phyloP scores from a whole-genome alignment of 2,888 invertebrate species.

The Piscicola geometra region DNA sequence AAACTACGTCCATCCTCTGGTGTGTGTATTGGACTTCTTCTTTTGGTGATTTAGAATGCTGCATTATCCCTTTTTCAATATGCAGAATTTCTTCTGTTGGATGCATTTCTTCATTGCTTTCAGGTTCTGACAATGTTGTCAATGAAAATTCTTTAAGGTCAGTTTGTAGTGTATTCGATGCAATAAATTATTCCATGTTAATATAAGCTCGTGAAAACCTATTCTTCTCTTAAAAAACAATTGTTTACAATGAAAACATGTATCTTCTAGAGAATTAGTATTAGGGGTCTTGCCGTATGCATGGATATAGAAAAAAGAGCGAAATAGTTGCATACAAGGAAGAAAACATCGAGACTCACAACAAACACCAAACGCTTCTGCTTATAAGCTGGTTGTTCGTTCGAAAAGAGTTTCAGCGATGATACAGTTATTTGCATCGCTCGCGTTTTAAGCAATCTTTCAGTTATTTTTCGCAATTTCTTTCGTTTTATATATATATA shows the following conservation, averaged over 20 bases:
- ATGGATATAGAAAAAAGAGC: no score
- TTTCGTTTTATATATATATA: no score
- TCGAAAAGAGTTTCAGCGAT: background rate
- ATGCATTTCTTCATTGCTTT: background rate
- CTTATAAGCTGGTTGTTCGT: background rate
- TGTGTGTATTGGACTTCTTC: background rate
- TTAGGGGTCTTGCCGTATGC: no score
- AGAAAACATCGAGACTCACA: background rate
- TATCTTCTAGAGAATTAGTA: no score
- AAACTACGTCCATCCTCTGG: conserved; percentile 31
- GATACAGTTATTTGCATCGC: background rate
- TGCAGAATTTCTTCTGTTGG: background rate
- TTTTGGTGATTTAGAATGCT: background rate
- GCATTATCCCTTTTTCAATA: background rate
- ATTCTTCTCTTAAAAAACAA: no score
- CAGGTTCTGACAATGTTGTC: background rate
- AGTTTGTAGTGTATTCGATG: no score
- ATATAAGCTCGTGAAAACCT: background rate
- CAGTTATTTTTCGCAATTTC: no score
- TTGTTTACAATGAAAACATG: no score
- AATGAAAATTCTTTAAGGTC: background rate
- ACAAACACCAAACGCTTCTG: background rate
- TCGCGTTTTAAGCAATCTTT: no score
- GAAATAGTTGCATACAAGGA: background rate
- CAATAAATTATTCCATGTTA: background rate